Evolutionary conservation across 1,140 invertebrate species (phyloP).

Genomic region (Brachionus paranguensis): DNA sequence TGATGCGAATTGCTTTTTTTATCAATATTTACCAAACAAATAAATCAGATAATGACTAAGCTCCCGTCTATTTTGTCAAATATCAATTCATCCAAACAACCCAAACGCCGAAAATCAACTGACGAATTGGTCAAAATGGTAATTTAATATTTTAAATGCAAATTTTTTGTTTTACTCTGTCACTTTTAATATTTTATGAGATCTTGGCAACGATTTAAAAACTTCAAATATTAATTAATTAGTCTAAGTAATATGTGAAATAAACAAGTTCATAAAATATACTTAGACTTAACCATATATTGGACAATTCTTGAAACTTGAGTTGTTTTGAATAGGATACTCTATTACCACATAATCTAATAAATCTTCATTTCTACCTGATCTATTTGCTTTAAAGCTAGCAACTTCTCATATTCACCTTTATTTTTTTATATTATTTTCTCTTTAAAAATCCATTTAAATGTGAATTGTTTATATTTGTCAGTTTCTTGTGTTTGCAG

Average conservation of each 20-base stretch:
- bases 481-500: not conserved
- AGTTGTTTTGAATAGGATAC: not conserved
- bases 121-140: not conserved
- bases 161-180: not conserved
- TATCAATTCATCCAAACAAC: not conserved
- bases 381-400: not conserved
- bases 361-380: not conserved
- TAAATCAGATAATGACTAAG: not conserved
- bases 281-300: not conserved
- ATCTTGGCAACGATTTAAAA: not conserved
- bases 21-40: not conserved
- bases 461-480: conserved; percentile 28
- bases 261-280: not conserved
- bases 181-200: not conserved
- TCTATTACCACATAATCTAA: not conserved
- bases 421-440: not conserved
- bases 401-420: not conserved
- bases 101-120: not conserved
- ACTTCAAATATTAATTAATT: not conserved
- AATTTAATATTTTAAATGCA: not conserved
- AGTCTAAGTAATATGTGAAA: not conserved
- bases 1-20: not conserved
- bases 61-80: not conserved
- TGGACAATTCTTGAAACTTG: not conserved
- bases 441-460: not conserved